Conservation (phyloP, 2,888 invertebrate species). For the Acanthosepion pharaonis region DNA sequence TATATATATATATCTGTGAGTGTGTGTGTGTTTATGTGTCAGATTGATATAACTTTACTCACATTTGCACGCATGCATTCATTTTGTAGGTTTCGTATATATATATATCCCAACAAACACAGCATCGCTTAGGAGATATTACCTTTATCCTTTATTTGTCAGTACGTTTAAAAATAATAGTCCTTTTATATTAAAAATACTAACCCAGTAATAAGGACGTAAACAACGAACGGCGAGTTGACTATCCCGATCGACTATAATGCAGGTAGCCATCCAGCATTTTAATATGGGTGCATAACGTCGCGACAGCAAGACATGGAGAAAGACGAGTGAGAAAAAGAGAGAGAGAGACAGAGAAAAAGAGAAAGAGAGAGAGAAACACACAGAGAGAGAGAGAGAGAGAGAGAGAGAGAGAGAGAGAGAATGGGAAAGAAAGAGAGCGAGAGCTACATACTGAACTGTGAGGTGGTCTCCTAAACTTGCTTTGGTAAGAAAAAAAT, state of each 20-base stretch:
- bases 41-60: no score
- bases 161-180: background rate
- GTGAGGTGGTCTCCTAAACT: background rate
- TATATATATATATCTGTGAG: no score
- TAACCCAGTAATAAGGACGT: background rate
- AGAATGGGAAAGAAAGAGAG: background rate
- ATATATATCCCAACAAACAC: no score
- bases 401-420: background rate
- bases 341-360: background rate
- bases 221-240: background rate
- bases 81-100: no score
- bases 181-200: background rate
- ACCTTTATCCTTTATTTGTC: background rate
- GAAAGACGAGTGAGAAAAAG: background rate
- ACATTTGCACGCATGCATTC: no score
- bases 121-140: background rate
- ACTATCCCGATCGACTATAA: background rate
- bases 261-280: background rate
- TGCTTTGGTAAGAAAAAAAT: no score
- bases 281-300: background rate
- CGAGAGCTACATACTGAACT: background rate
- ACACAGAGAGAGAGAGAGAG: background rate
- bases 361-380: background rate
- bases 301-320: background rate
- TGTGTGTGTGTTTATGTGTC: no score